Evolutionary conservation across 2,797 vertebrate genomes (phyloP), one percentile per base, ranked within the genome.

Genomic region (Acanthiza pusilla): DNA sequence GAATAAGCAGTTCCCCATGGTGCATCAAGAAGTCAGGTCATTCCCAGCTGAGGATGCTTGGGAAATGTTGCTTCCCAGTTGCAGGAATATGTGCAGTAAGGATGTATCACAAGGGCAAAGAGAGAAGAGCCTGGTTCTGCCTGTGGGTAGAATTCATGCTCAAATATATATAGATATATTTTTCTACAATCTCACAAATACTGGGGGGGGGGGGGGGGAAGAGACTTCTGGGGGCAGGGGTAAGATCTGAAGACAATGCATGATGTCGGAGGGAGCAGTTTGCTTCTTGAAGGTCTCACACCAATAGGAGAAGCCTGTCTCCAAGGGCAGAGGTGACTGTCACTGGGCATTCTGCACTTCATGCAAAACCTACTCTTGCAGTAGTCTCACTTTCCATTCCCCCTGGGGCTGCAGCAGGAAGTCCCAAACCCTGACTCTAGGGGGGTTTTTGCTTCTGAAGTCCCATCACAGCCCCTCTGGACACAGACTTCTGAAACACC

Each of bases 371-470:
- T 84, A 50, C 75, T 87, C 89, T 78, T 91, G 78, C 51, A 93
- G 62, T 29, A 87, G 32, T 78, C 91, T 94, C 7, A 1, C 57
- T 97, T 97, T 88, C 93, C 91, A 83, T 34, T 82, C 78, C 85
- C 74, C 58, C 47, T 65, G 66, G 58, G 87, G 67, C 89, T 90
- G 89, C 91, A 91, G 34, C n/a, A 95, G 94, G 92, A 97, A 95
- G 88, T 58, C 77, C 54, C 85, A 95, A n/a, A 34, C 48, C 67
- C 88, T 93, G 58, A 90, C 73, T 95, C 26, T 68, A 67, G 85
- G 55, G 60, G 58, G 92, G 76, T 91, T 86, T 96, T 93, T 95
- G 91, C 95, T 88, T 93, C 95, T 96, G 94, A 94, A 96, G 55
- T 48, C 72, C 82, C 84, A 72, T 48, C 80, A 83, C 42, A 61